A percentile compares a stretch with the other conserved stretches of the same genome.
These are phyloP conservation scores for Channa maculata DNA, from an alignment of 2,113 vertebrate species.

Conservation along the genomic window DNA sequence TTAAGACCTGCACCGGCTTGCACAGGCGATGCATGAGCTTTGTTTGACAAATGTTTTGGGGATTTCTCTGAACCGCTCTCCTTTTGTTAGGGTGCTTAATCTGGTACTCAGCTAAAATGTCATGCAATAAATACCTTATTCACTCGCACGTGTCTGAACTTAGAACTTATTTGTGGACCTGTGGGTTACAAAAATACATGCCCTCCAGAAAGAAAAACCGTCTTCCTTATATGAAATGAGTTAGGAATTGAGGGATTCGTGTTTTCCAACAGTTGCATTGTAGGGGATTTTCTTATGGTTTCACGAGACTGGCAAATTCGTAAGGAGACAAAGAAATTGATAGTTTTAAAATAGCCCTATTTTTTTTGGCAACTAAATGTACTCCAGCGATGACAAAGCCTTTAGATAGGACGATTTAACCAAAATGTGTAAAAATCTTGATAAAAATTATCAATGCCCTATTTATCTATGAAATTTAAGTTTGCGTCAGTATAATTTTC, in stretches of 20 bases:
- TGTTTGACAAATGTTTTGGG: constrained; percentile 50
- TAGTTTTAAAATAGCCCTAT: no score
- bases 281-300: not conserved
- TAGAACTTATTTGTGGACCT: constrained; percentile 14
- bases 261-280: not conserved
- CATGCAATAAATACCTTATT: constrained; percentile 32
- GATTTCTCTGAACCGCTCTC: constrained; percentile 4
- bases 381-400: no score
- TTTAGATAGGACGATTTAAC: no score
- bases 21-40: constrained; percentile 15
- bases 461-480: no score
- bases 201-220: constrained; percentile 4
- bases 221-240: not conserved
- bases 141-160: constrained; percentile 44
- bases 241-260: not conserved
- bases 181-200: constrained; percentile 15
- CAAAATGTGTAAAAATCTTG: no score
- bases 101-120: constrained; percentile 14
- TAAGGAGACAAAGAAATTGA: no score
- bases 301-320: no score
- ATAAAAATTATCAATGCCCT: no score
- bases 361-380: no score
- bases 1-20: constrained; percentile 57
- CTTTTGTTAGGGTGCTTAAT: constrained; percentile 41
- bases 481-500: no score